phyloP scores from a whole-genome alignment of 2,797 vertebrate species.

The Onychomys leucogaster region DNA sequence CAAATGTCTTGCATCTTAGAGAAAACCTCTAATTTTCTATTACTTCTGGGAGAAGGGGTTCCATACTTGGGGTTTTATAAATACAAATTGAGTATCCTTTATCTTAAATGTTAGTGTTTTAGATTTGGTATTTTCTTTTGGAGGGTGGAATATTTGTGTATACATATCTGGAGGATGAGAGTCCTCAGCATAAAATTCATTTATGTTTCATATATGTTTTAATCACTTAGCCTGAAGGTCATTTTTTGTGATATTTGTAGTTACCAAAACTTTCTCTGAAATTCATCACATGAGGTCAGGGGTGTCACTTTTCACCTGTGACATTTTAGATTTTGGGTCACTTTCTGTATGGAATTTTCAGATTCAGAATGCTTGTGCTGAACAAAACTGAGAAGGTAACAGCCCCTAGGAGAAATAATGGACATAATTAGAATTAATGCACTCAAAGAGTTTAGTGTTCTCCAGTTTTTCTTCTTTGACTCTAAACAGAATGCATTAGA shows the following conservation, averaged over 20 bases:
- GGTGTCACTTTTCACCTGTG: neutral
- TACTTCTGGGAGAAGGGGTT: neutral
- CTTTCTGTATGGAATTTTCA: neutral
- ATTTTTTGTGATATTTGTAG: neutral
- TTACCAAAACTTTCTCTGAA: neutral
- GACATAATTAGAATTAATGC: neutral
- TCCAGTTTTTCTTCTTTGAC: neutral
- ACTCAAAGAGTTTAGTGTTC: neutral
- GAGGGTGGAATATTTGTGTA: neutral
- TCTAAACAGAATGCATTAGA: conserved; percentile 27
- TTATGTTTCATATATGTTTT: neutral
- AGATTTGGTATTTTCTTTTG: neutral
- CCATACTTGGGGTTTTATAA: conserved; percentile 30
- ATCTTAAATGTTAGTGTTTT: neutral
- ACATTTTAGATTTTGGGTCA: neutral
- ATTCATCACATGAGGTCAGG: neutral
- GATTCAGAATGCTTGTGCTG: neutral
- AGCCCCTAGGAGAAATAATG: neutral
- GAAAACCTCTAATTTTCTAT: neutral
- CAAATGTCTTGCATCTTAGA: neutral
- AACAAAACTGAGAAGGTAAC: neutral
- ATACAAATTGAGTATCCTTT: neutral
- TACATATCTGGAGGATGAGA: neutral
- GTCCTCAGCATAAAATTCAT: neutral
- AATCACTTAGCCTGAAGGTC: neutral